Evolutionary conservation across 2,888 invertebrate genomes (phyloP).

Genomic region (Adelognathus sp.): DNA sequence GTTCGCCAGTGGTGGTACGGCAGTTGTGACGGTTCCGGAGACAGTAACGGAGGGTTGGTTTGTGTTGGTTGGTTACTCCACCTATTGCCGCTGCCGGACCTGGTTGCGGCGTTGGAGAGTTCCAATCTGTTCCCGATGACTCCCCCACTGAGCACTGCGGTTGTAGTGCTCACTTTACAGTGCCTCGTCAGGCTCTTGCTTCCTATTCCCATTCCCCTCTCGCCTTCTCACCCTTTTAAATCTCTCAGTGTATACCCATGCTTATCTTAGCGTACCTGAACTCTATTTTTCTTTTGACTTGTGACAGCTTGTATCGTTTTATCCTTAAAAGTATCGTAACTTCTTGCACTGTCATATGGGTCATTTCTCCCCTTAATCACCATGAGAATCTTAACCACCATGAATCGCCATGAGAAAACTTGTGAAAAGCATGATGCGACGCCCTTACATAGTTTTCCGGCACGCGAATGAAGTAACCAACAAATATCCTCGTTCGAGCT

Average conservation of each 20-base stretch:
- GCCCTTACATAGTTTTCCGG: too few relatives aligned
- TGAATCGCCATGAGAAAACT: too few relatives aligned
- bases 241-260: background rate
- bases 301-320: too few relatives aligned
- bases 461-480: too few relatives aligned
- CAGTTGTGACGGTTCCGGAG: slow-evolving; percentile 54
- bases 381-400: too few relatives aligned
- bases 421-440: too few relatives aligned
- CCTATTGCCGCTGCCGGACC: slow-evolving; percentile 34
- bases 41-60: slow-evolving; percentile 27
- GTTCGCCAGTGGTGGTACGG: slow-evolving; percentile 53
- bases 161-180: slow-evolving; percentile 77
- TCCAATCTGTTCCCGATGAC: slow-evolving; percentile 77
- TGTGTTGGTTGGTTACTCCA: slow-evolving; percentile 46
- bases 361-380: too few relatives aligned
- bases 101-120: slow-evolving; percentile 63
- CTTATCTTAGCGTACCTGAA: too few relatives aligned
- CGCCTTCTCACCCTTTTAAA: slow-evolving; percentile 6
- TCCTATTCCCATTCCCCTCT: slow-evolving; percentile 28
- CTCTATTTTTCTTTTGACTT: too few relatives aligned
- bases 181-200: slow-evolving; percentile 61
- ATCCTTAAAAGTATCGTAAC: too few relatives aligned
- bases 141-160: slow-evolving; percentile 72
- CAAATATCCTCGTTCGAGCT: too few relatives aligned
- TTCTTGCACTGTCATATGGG: too few relatives aligned